A percentile compares a stretch with the other conserved stretches of the same genome.
Conservation (phyloP, 1,140 invertebrate genomes). For the Himalopsyche phryganea region DNA sequence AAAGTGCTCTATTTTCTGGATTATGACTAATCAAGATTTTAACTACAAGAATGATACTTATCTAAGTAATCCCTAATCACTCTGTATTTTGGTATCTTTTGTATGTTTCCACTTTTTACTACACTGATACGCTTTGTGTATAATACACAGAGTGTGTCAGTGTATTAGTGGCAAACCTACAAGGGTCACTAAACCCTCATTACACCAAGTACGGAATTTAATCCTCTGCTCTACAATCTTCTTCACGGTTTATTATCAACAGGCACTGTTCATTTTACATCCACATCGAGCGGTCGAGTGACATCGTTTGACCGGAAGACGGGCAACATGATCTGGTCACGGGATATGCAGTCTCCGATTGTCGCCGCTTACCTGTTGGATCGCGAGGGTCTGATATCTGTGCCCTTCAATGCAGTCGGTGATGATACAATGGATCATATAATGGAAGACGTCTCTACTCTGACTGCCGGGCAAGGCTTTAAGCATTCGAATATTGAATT, state of each 20-base stretch:
- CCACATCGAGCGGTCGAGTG: conserved; percentile 81
- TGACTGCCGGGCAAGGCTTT: conserved; percentile 57
- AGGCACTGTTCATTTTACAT: conserved; percentile 86
- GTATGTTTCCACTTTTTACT: no score
- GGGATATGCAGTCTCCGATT: conserved; percentile 83
- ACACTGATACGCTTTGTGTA: no score
- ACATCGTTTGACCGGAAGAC: conserved; percentile 72
- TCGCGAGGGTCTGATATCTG: conserved; percentile 72
- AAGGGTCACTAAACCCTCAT: no score
- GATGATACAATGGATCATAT: conserved; percentile 78
- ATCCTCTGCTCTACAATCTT: no score
- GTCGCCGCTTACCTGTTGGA: conserved; percentile 85
- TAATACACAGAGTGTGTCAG: no score
- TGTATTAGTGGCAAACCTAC: no score
- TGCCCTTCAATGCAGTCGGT: conserved; percentile 89
- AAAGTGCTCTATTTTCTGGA: no score
- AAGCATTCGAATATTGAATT: conserved; percentile 65
- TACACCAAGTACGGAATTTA: no score
- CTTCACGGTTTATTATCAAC: conserved; percentile 20
- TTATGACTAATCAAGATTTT: no score
- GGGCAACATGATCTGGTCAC: conserved; percentile 81
- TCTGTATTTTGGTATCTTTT: no score
- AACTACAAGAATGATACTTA: no score
- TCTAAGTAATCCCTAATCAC: no score
- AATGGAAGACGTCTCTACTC: conserved; percentile 58